Percentiles rank a stretch among this genome's conserved stretches.
Evolutionary conservation across 2,888 invertebrate genomes (phyloP).

Genomic region (Bhutanitis thaidina): DNA sequence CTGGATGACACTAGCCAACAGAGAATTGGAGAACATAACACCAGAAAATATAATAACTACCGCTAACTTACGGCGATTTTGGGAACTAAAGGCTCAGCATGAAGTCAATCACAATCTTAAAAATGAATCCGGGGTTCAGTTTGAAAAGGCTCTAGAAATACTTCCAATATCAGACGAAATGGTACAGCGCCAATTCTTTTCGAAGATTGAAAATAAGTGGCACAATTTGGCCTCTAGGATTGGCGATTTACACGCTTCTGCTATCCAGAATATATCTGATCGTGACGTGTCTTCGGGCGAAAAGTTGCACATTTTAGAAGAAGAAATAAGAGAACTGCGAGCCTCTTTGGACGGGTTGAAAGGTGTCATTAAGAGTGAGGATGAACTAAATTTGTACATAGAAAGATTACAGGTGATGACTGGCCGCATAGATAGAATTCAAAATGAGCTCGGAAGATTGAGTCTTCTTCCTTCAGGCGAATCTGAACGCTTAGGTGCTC

Average conservation of each 20-base stretch:
- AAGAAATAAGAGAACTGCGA: constrained; percentile 87
- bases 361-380: constrained; percentile 90
- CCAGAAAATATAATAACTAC: constrained; percentile 82
- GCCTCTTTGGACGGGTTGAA: constrained; percentile 84
- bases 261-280: constrained; percentile 85
- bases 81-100: constrained; percentile 93
- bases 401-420: constrained; percentile 89
- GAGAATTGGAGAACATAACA: constrained; percentile 83
- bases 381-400: constrained; percentile 89
- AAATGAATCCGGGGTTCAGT: constrained; percentile 84
- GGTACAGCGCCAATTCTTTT: constrained; percentile 88
- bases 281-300: constrained; percentile 87
- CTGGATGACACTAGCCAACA: constrained; percentile 88
- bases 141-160: constrained; percentile 88
- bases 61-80: constrained; percentile 89
- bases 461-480: constrained; percentile 87
- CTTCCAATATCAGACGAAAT: constrained; percentile 92
- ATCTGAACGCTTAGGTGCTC: constrained; percentile 87
- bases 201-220: constrained; percentile 89
- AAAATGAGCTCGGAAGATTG: constrained; percentile 88
- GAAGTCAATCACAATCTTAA: constrained; percentile 90
- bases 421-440: constrained; percentile 86
- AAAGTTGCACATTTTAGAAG: constrained; percentile 86
- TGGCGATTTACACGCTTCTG: constrained; percentile 82
- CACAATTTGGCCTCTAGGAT: constrained; percentile 82